Base-by-base conservation (phyloP, 2,113 vertebrate species). In the Ctenodactylus gundi region DNA sequence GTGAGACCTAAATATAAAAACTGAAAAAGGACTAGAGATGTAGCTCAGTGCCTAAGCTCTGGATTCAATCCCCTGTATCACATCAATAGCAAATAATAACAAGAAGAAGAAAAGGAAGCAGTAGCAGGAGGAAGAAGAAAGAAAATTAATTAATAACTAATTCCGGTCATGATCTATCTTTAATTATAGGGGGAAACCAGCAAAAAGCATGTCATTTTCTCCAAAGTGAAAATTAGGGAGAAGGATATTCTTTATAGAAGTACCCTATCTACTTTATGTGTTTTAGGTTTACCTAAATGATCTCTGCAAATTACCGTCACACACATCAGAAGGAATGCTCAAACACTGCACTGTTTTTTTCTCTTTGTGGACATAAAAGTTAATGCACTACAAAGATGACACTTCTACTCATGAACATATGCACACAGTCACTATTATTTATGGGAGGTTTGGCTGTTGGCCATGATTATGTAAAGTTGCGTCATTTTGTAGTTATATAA, bases 311-410 rank as follows among this genome's bases (percentile, higher is more conserved):
- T 81, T 87, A 91, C 57, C 77, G 82, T 51, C n/a, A 70, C 46
- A 58, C 23, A 86, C 58, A 85, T 8, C 18, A 57, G 62, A 89
- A 72, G 46, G 46, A 86, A 90, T 39, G 34, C 34, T 6, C 1
- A 68, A 92, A 68, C 62, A 91, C 20, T 62, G 20, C 12, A 41
- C 18, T 86, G 39, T 73, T 73, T 75, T 73, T 94, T 57, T 87
- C 83, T 92, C 78, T 89, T 51, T 95, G 64, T 92, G 94, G n/a
- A 67, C 39, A 95, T 72, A 72, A 96, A 96, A 58, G 65, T 82
- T 95, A 82, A n/a, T 55, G 36, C 68, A 53, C 76, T 1, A 91
- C 41, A 87, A 96, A 95, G 53, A 77, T 81, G 60, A 70, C 75
- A 60, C 72, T 70, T 34, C 21, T 82, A 18, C 53, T 67, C 51